These are phyloP conservation scores for Gastrophysa polygoni DNA, from an alignment of 2,888 invertebrate genomes.

Conservation along the genomic window DNA sequence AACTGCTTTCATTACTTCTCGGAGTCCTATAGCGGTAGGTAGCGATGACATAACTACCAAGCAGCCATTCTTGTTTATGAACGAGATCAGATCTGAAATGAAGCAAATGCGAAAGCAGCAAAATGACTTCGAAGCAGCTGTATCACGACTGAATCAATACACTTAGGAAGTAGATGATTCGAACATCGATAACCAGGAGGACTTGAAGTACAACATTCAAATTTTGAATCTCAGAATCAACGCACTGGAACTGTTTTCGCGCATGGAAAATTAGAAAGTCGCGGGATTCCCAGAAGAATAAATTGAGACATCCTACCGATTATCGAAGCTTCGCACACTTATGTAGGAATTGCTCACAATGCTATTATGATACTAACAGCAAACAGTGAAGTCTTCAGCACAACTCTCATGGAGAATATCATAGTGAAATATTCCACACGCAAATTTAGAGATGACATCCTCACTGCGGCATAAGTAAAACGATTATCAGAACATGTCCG, in stretches of 20 bases:
- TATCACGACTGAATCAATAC: background rate
- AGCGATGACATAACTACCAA: background rate
- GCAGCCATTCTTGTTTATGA: background rate
- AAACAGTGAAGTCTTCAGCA: background rate
- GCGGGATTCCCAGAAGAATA: background rate
- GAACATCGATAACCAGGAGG: background rate
- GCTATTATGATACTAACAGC: background rate
- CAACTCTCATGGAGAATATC: background rate
- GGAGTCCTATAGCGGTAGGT: background rate
- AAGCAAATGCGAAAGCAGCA: background rate
- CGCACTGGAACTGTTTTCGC: background rate
- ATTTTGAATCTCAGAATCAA: background rate
- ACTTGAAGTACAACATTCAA: background rate
- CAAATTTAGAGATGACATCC: background rate
- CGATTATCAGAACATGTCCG: background rate
- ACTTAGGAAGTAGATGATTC: background rate
- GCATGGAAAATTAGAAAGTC: too few species aligned
- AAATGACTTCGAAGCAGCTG: background rate
- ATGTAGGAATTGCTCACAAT: background rate
- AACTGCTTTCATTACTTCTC: background rate
- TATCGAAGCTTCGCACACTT: background rate
- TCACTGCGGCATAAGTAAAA: background rate
- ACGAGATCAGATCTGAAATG: background rate
- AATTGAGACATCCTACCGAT: background rate
- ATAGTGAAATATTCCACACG: background rate